A percentile compares a stretch with the other conserved stretches of the same genome.
These are phyloP conservation scores for Parapsyche elsis DNA, from an alignment of 1,140 invertebrate species.

Conservation along the genomic window DNA sequence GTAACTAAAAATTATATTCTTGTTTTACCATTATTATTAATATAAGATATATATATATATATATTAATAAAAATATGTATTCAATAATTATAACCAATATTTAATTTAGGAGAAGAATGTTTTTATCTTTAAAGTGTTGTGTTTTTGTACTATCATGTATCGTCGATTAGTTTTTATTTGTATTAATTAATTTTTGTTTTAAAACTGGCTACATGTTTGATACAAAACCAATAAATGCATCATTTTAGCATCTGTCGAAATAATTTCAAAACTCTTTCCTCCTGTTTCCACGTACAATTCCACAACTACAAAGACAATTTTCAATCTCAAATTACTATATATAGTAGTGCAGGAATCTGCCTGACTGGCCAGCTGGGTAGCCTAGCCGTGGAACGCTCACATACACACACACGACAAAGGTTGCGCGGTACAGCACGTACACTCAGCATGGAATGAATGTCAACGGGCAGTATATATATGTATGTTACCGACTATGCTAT, in stretches of 20 bases:
- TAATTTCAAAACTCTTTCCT: neutral
- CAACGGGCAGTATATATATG: too few species aligned
- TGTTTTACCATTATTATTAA: conserved; percentile 53
- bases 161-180: conserved; percentile 53
- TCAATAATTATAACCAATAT: conserved; percentile 52
- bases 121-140: conserved; percentile 56
- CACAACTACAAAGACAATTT: too few species aligned
- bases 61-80: conserved; percentile 52
- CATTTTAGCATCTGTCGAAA: conserved; percentile 42
- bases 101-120: conserved; percentile 52
- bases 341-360: too few species aligned
- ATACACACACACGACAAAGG: too few species aligned
- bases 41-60: conserved; percentile 40
- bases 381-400: too few species aligned
- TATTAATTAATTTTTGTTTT: conserved; percentile 50
- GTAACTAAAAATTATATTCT: conserved; percentile 47
- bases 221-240: conserved; percentile 56
- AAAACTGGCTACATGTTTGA: conserved; percentile 55
- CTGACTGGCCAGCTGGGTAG: too few species aligned
- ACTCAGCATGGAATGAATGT: too few species aligned
- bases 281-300: too few species aligned
- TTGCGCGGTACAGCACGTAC: too few species aligned
- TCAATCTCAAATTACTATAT: too few species aligned
- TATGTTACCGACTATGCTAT: too few species aligned
- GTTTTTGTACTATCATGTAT: conserved; percentile 56